phyloP scores from a whole-genome alignment of 1,140 invertebrate species.

The Drosophila mauritiana region DNA sequence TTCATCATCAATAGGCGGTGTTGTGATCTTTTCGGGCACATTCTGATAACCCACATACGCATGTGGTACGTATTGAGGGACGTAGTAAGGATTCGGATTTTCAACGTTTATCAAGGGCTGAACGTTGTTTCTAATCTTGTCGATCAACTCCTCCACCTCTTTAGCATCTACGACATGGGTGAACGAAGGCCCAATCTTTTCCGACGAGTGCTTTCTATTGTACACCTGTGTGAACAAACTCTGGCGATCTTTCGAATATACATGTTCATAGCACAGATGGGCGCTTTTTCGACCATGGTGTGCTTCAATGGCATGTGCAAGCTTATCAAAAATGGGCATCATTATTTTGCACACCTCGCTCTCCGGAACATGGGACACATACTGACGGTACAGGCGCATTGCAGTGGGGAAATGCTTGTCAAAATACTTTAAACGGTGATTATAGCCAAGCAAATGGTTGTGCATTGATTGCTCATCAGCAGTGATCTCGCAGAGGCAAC shows the following conservation, averaged over 20 bases:
- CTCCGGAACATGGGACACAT: conserved; percentile 48
- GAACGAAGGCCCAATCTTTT: conserved; percentile 66
- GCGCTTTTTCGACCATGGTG: conserved; percentile 70
- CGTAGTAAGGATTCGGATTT: conserved; percentile 5
- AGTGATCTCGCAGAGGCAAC: conserved; percentile 65
- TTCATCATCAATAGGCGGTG: conserved; percentile 63
- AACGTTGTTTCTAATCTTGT: conserved; percentile 25
- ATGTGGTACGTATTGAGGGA: neutral
- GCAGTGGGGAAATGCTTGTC: conserved; percentile 80
- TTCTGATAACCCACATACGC: conserved; percentile 9
- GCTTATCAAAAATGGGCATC: conserved; percentile 56
- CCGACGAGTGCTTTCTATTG: conserved; percentile 67
- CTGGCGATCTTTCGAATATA: conserved; percentile 55
- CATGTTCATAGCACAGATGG: conserved; percentile 61
- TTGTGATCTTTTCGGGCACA: neutral
- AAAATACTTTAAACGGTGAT: conserved; percentile 73
- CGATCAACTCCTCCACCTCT: conserved; percentile 59
- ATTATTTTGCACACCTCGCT: conserved; percentile 63
- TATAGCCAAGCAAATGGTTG: conserved; percentile 68
- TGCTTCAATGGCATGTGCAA: conserved; percentile 69
- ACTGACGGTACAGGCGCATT: conserved; percentile 64
- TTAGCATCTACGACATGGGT: conserved; percentile 69
- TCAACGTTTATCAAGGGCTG: conserved; percentile 7
- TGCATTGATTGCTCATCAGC: conserved; percentile 64
- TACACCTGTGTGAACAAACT: conserved; percentile 55